phyloP scores from a whole-genome alignment of 2,113 vertebrate genomes.

The Hirundichthys speculiger region DNA sequence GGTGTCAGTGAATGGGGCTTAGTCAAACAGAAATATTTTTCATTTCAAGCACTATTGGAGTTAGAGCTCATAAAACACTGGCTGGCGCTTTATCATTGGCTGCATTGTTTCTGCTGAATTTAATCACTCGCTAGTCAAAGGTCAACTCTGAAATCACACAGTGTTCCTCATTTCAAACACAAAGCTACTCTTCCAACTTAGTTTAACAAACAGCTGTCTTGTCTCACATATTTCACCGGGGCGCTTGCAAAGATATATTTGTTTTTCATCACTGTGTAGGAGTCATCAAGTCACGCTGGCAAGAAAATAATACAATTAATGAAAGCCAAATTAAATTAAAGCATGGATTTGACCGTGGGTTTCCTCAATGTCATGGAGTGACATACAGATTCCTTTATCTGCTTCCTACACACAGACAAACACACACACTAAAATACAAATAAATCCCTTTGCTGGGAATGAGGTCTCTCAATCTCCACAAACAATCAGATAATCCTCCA shows the following conservation, averaged over 20 bases:
- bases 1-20: conserved; percentile 3
- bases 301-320: conserved; percentile 73
- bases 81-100: conserved; percentile 18
- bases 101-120: conserved; percentile 28
- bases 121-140: conserved; percentile 46
- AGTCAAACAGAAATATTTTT: conserved; percentile 34
- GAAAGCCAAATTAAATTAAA: conserved; percentile 77
- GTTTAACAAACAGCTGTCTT: conserved; percentile 53
- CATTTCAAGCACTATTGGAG: conserved; percentile 6
- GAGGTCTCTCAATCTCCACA: conserved; percentile 77
- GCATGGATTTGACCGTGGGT: conserved; percentile 71
- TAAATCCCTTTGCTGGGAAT: conserved; percentile 75
- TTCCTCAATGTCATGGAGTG: conserved; percentile 75
- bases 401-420: conserved; percentile 38
- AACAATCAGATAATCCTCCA: conserved; percentile 81
- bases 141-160: conserved; percentile 18
- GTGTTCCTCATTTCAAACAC: conserved; percentile 21
- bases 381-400: conserved; percentile 66
- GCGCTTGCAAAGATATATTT: conserved; percentile 52
- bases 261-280: conserved; percentile 66
- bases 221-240: conserved; percentile 33
- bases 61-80: conserved; percentile 49
- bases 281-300: conserved; percentile 61
- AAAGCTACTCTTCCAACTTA: conserved; percentile 40
- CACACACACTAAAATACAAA: conserved; percentile 45